These are phyloP conservation scores for Lanistes nyassanus DNA, from an alignment of 1,140 invertebrate species.

Conservation along the genomic window DNA sequence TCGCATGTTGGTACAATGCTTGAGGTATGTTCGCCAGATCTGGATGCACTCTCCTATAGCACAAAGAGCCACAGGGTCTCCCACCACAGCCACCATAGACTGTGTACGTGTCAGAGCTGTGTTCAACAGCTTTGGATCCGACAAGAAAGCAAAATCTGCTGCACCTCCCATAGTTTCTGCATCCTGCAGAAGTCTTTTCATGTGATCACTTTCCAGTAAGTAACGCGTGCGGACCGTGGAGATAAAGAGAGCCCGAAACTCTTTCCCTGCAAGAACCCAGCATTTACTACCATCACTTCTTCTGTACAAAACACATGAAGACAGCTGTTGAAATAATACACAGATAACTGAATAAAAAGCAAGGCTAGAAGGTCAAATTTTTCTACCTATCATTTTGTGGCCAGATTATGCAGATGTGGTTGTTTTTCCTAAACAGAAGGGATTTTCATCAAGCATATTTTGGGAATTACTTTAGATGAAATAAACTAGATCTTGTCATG, in stretches of 20 bases:
- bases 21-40: constrained; percentile 56
- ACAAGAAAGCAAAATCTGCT: constrained; percentile 84
- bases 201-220: constrained; percentile 71
- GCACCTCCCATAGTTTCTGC: constrained; percentile 68
- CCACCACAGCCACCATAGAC: constrained; percentile 85
- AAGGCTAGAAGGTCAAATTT: too few relatives aligned
- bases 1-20: constrained; percentile 60
- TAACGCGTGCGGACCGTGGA: constrained; percentile 83
- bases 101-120: constrained; percentile 88
- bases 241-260: constrained; percentile 85
- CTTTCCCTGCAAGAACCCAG: constrained; percentile 73
- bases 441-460: too few relatives aligned
- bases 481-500: too few relatives aligned
- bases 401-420: too few relatives aligned
- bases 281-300: background rate
- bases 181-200: constrained; percentile 29
- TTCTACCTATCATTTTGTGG: too few relatives aligned
- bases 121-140: constrained; percentile 84
- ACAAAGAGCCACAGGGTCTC: constrained; percentile 80
- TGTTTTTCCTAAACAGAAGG: too few relatives aligned
- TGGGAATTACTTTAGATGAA: too few relatives aligned
- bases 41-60: constrained; percentile 56
- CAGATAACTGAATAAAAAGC: too few relatives aligned
- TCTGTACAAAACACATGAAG: too few relatives aligned
- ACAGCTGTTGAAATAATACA: too few relatives aligned